Evolutionary conservation across 1,140 invertebrate genomes (phyloP), one percentile per base, ranked within the genome.

Genomic region (Drosophila parvula): DNA sequence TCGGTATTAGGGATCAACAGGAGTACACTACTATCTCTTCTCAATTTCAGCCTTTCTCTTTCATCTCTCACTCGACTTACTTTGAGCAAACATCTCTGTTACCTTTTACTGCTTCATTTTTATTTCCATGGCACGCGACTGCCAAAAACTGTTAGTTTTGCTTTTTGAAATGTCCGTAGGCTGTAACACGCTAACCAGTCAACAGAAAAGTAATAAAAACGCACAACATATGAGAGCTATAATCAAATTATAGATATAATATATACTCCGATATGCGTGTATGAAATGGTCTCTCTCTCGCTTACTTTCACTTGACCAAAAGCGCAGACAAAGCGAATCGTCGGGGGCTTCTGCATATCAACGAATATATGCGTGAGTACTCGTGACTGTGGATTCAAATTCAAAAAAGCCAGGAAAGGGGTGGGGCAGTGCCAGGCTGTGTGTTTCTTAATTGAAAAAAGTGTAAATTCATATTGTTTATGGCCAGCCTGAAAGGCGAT

Each of bases 401-500:
- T 74, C 59, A 45, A 50, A 27, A 55, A 22, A 69, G 55, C 40
- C 43, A 45, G 34, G 8, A 61, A 28, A 7, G 38, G 41, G 14
- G 22, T 3, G 22, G 61, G 12, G 55, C 28, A 12, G 14, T 5
- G 47, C 28, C 9, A 16, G 32, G 16, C 44, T 63, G 65, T 58
- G 83, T 63, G 83, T 63, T 63, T 55, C 67, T 70, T 82, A 88
- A 88, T 86, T 81, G 77, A 86, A 88, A 86, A 78, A 78, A 63
- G 64, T 79, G 65, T 68, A 64, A 79, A 86, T 63, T 79, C 79
- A 82, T 63, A 83, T 79, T 79, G 75, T 79, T 73, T 76, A 86
- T 53, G 48, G 57, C 47, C 45, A 44, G 41, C 18, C 56, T 27
- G 51, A 47, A 47, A 67, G 53, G 47, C 62, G 79, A 79, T 86